Conservation (phyloP, 2,797 vertebrate species). For the Novumbra hubbsi region DNA sequence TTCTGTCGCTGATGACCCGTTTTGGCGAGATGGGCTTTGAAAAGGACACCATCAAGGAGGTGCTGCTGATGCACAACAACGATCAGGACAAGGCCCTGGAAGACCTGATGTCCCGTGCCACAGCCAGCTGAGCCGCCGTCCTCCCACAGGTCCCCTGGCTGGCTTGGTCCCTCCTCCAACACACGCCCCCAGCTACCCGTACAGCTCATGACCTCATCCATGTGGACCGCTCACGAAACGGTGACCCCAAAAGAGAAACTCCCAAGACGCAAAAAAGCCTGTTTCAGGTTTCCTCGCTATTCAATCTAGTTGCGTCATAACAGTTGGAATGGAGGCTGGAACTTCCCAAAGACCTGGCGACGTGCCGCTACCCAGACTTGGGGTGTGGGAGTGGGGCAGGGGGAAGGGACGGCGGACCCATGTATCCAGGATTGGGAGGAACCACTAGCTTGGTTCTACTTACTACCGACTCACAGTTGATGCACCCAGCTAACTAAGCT, state of each 20-base stretch:
- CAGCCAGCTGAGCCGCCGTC: constrained; percentile 84
- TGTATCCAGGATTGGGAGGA: constrained; percentile 17
- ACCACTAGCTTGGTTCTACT: constrained; percentile 19
- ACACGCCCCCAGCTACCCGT: constrained; percentile 48
- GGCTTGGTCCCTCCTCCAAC: constrained; percentile 28
- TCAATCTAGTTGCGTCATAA: background rate
- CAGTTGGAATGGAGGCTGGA: background rate
- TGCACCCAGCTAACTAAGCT: constrained; percentile 59
- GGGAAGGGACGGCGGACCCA: constrained; percentile 8
- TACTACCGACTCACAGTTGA: constrained; percentile 35
- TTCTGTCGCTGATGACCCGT: constrained; percentile 94
- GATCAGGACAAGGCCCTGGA: constrained; percentile 94
- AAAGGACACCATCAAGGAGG: constrained; percentile 92
- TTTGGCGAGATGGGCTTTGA: constrained; percentile 99
- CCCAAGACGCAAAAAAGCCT: constrained; percentile 11
- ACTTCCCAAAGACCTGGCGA: constrained; percentile 30
- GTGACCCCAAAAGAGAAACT: constrained; percentile 34
- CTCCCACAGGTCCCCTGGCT: constrained; percentile 31
- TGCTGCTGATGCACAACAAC: constrained; percentile 90
- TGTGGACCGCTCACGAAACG: constrained; percentile 43
- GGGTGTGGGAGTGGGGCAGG: constrained; percentile 22
- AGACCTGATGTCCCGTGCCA: constrained; percentile 91
- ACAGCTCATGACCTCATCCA: constrained; percentile 53
- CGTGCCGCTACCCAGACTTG: constrained; percentile 41
- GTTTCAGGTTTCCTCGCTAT: background rate